A percentile compares a stretch with the other conserved stretches of the same genome.
These are phyloP conservation scores for Drosophila pandora DNA, from an alignment of 1,140 invertebrate species.

Conservation along the genomic window DNA sequence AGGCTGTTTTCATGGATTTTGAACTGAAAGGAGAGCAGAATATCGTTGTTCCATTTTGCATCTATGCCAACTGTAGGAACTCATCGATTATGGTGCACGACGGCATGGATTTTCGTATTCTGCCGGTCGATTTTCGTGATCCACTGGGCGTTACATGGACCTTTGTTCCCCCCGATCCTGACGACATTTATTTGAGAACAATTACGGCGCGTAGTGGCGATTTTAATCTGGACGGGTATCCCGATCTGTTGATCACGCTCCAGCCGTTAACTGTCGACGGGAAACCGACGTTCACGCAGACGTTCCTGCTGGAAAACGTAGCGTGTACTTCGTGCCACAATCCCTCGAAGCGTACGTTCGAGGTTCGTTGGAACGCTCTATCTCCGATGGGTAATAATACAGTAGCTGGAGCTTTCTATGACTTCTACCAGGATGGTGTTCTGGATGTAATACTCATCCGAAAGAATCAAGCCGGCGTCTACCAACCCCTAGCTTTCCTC, in stretches of 20 bases:
- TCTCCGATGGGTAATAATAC: constrained; percentile 89
- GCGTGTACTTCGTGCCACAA: constrained; percentile 84
- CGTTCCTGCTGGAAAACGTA: constrained; percentile 92
- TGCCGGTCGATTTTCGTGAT: constrained; percentile 90
- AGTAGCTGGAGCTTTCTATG: constrained; percentile 95
- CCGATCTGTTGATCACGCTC: constrained; percentile 94
- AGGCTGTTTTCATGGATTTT: constrained; percentile 93
- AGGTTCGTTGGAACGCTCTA: constrained; percentile 89
- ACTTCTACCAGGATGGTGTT: constrained; percentile 93
- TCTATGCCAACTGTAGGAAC: constrained; percentile 86
- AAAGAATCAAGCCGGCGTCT: constrained; percentile 84
- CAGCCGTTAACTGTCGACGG: constrained; percentile 85
- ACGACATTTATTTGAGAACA: constrained; percentile 87
- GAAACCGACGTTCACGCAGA: constrained; percentile 83
- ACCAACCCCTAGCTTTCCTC: constrained; percentile 89
- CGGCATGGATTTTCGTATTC: constrained; percentile 86
- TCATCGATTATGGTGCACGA: constrained; percentile 89
- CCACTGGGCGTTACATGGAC: constrained; percentile 87
- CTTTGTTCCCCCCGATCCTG: constrained; percentile 86
- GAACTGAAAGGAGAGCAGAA: constrained; percentile 92
- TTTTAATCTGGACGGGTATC: constrained; percentile 98
- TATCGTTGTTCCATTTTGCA: constrained; percentile 93
- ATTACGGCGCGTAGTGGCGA: constrained; percentile 95
- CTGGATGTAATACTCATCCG: constrained; percentile 92
- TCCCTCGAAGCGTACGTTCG: constrained; percentile 89